These are phyloP conservation scores for Centropristis striata DNA, from an alignment of 2,113 vertebrate species.

Conservation along the genomic window DNA sequence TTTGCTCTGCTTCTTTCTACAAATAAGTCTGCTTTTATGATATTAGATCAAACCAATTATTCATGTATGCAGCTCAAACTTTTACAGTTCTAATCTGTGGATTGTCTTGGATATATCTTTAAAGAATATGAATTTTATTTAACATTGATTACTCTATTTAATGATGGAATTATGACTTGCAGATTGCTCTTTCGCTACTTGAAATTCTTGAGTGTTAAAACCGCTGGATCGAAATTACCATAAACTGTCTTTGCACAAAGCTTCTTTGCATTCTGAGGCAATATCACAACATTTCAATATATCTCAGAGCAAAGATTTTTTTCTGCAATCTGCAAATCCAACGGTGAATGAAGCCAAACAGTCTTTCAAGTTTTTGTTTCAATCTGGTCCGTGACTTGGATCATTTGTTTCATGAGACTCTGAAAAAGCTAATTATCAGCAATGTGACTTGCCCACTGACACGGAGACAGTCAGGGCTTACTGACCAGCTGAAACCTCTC, in stretches of 20 bases:
- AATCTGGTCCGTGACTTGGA: conserved; percentile 14
- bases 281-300: background rate
- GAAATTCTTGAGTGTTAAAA: background rate
- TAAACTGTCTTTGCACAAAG: conserved; percentile 6
- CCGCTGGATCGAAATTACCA: background rate
- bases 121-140: background rate
- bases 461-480: background rate
- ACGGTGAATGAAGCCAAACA: background rate
- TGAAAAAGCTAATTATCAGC: conserved; percentile 44
- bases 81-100: background rate
- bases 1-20: background rate
- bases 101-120: background rate
- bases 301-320: background rate
- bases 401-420: conserved; percentile 7
- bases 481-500: conserved; percentile 44
- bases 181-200: background rate
- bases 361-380: background rate
- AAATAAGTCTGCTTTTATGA: background rate
- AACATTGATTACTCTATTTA: background rate
- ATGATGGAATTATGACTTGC: background rate
- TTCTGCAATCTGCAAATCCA: background rate
- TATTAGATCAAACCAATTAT: too few relatives aligned
- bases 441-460: conserved; percentile 27
- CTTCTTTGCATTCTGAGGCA: background rate
- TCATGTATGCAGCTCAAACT: background rate